A percentile compares a stretch with the other conserved stretches of the same genome.
phyloP scores from a whole-genome alignment of 2,113 vertebrate genomes.

The Carassius carassius region DNA sequence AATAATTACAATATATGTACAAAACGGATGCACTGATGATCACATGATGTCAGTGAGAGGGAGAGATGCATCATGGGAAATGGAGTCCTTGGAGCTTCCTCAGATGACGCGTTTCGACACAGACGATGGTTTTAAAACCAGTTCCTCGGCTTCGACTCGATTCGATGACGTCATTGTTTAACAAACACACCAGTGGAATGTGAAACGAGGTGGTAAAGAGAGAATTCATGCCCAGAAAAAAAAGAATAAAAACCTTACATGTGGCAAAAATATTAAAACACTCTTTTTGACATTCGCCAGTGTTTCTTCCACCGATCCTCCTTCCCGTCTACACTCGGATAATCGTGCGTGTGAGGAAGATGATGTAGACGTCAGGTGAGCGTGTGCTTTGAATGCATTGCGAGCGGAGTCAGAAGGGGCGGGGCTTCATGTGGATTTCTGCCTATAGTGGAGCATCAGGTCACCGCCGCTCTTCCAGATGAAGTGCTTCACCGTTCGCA shows the following conservation, averaged over 20 bases:
- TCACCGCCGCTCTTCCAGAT: conserved; percentile 99
- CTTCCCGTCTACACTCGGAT: neutral
- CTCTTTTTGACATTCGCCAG: conserved; percentile 23
- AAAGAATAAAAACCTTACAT: conserved; percentile 10
- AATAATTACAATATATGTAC: conserved; percentile 63
- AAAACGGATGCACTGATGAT: conserved; percentile 44
- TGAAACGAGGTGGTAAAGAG: conserved; percentile 52
- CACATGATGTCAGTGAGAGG: conserved; percentile 26
- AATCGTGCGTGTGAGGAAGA: conserved; percentile 20
- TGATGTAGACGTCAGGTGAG: conserved; percentile 18
- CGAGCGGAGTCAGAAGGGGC: conserved; percentile 17
- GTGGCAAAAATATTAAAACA: conserved; percentile 32
- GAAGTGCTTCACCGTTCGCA: conserved; percentile 92
- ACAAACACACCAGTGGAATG: conserved; percentile 76
- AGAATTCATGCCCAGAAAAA: neutral
- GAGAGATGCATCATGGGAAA: conserved; percentile 32
- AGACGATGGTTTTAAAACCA: neutral
- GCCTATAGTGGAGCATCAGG: conserved; percentile 96
- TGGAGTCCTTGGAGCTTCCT: conserved; percentile 17
- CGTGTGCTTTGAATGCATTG: conserved; percentile 24
- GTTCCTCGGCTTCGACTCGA: conserved; percentile 12
- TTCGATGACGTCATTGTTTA: conserved; percentile 11
- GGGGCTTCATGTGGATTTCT: conserved; percentile 83
- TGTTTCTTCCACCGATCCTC: neutral
- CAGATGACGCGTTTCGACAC: neutral